phyloP scores from a whole-genome alignment of 2,113 vertebrate species.

The Oenanthe oenanthe region DNA sequence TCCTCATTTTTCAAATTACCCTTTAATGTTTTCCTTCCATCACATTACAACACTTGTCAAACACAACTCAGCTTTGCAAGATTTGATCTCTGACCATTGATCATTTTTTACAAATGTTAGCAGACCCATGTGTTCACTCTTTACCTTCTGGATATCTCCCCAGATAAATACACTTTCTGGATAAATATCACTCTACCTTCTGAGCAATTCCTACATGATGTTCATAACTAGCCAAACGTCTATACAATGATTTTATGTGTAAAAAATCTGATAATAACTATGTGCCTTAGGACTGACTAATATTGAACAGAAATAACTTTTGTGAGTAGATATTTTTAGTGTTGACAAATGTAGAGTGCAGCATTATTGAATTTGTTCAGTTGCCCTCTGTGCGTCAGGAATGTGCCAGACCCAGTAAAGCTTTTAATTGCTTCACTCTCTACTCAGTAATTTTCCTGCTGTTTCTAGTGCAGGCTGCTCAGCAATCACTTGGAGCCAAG shows the following conservation, averaged over 20 bases:
- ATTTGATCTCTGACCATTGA: neutral
- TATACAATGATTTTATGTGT: neutral
- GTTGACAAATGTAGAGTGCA: constrained; percentile 9
- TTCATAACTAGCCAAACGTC: neutral
- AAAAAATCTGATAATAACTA: neutral
- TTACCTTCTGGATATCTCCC: neutral
- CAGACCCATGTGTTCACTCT: neutral
- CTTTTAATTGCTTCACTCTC: constrained; percentile 63
- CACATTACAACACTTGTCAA: neutral
- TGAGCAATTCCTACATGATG: neutral
- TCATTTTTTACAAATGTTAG: neutral
- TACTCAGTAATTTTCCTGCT: constrained; percentile 52
- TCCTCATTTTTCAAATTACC: neutral
- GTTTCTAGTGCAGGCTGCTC: constrained; percentile 2
- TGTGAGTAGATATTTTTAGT: constrained; percentile 9
- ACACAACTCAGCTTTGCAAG: neutral
- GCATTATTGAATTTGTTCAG: constrained; percentile 34
- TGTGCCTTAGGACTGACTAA: neutral
- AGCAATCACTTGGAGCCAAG: constrained; percentile 34
- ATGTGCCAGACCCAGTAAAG: constrained; percentile 33
- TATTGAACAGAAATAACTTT: constrained; percentile 7
- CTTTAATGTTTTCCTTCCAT: neutral
- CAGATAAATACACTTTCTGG: neutral
- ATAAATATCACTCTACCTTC: neutral
- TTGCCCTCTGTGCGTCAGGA: constrained; percentile 44